phyloP scores from a whole-genome alignment of 2,888 invertebrate species.

The Sinopyrophorus schimmeli region DNA sequence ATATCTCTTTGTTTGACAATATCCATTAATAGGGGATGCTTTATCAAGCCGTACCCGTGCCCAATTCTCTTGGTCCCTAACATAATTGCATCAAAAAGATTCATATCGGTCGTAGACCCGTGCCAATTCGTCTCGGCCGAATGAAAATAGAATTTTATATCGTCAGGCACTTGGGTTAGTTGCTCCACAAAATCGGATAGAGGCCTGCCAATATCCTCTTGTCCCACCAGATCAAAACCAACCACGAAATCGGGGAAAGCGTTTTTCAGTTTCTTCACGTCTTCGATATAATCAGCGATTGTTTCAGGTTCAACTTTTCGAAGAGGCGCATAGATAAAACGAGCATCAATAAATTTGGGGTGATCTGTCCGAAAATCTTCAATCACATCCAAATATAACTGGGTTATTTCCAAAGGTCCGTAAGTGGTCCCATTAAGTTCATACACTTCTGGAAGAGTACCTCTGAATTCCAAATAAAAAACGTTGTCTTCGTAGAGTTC shows the following conservation, averaged over 20 bases:
- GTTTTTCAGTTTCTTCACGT: slow-evolving; percentile 47
- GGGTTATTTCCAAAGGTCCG: slow-evolving; percentile 60
- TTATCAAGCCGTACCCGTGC: slow-evolving; percentile 73
- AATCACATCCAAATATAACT: slow-evolving; percentile 61
- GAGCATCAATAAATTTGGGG: slow-evolving; percentile 69
- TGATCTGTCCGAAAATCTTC: slow-evolving; percentile 62
- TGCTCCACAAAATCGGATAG: slow-evolving; percentile 64
- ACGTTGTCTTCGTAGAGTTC: slow-evolving; percentile 69
- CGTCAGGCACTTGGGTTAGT: slow-evolving; percentile 44
- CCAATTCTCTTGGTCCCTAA: slow-evolving; percentile 75
- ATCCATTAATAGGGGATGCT: slow-evolving; percentile 69
- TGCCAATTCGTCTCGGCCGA: slow-evolving; percentile 77
- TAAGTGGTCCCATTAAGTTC: slow-evolving; percentile 67
- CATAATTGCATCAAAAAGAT: slow-evolving; percentile 75
- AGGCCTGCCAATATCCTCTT: slow-evolving; percentile 72
- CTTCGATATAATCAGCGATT: slow-evolving; percentile 53
- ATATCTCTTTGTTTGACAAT: slow-evolving; percentile 63
- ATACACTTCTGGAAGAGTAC: slow-evolving; percentile 66
- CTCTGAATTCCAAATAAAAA: slow-evolving; percentile 70
- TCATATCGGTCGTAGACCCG: slow-evolving; percentile 68
- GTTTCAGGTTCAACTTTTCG: slow-evolving; percentile 54
- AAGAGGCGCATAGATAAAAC: slow-evolving; percentile 69
- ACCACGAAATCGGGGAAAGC: slow-evolving; percentile 67
- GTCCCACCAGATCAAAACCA: slow-evolving; percentile 81
- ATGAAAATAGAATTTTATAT: slow-evolving; percentile 44